These are phyloP conservation scores for Strigamia maritima DNA, from an alignment of 2,888 invertebrate genomes.

Conservation along the genomic window DNA sequence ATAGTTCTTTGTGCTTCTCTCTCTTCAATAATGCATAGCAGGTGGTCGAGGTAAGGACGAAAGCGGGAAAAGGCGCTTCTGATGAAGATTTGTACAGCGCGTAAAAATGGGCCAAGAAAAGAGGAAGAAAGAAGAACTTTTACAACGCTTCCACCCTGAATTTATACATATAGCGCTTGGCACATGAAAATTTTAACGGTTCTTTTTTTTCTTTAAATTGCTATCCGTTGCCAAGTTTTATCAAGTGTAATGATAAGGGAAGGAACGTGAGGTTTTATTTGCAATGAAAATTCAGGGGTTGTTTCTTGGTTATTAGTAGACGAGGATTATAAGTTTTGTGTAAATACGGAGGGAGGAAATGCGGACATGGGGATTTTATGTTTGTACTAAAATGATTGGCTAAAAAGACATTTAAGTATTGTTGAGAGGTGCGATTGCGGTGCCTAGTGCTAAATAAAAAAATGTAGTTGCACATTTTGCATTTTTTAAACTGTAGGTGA, in stretches of 20 bases:
- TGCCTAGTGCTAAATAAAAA: not conserved
- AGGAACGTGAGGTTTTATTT: not conserved
- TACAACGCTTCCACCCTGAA: not conserved
- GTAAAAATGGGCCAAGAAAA: not conserved
- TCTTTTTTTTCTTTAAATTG: not conserved
- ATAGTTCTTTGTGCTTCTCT: not conserved
- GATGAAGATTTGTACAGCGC: not conserved
- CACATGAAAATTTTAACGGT: not conserved
- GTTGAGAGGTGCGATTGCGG: not conserved
- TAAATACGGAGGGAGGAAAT: not conserved
- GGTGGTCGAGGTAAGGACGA: not conserved
- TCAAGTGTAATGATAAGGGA: not conserved
- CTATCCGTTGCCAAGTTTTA: not conserved
- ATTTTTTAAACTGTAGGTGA: not conserved
- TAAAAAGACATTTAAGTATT: not conserved
- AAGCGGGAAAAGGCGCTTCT: not conserved
- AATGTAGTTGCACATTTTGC: not conserved
- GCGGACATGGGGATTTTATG: not conserved
- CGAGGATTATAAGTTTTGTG: not conserved
- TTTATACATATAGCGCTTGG: not conserved
- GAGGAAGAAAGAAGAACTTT: not conserved
- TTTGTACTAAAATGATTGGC: not conserved
- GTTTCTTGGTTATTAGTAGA: not conserved
- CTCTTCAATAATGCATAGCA: not conserved
- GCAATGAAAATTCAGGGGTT: not conserved